Base-by-base conservation (phyloP, 2,888 invertebrate species). In the Tachina grossa region DNA sequence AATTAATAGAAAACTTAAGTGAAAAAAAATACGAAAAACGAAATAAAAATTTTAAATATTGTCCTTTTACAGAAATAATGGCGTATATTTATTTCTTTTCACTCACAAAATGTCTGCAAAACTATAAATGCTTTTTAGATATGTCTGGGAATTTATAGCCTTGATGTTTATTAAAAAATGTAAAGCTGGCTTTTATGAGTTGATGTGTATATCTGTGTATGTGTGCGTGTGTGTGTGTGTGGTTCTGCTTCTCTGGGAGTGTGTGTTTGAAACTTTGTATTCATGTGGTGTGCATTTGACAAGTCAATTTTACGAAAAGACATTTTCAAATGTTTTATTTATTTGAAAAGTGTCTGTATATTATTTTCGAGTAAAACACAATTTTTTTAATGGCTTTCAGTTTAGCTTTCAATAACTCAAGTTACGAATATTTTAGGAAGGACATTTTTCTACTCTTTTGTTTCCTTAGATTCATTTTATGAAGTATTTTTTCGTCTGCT, bases 1-100 rank as follows among this genome's bases (percentile, higher is more conserved):
- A 66, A 71, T 75, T 82, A 82, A 79, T 82, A 82, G 69, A 51
- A 75, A 82, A 85, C 16, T 57, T 22, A 13, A 61, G n/a, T 59
- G 16, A 55, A 53, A 75, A 63, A 75, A 16, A 71, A 39, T 31
- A 59, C 13, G 55, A 57, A 69, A 51, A 61, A 51, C 9, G 3
- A 49, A 68, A 78, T 39, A 61, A 57, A 31, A 47, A 16, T 31
- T 16, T 31, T 22, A 68, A 43, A 61, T 53, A 63, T 51, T 71
- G 19, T 59, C 49, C 16, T 14, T 57, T 59, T 1, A 63, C 9
- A 31, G 6, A 31, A 31, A 5, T 0, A 0, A 51, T 14, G 39
- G 49, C 39, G 39, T 8, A 9, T 55, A 45, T 45, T 47, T 19
- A 13, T 13, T 11, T 51, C 16, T n/a, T 43, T 69, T 66, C 4